Percentiles rank a stretch among this genome's conserved stretches.
These are phyloP conservation scores for Speoplatyrhinus poulsoni DNA, from an alignment of 2,113 vertebrate species.

Conservation along the genomic window DNA sequence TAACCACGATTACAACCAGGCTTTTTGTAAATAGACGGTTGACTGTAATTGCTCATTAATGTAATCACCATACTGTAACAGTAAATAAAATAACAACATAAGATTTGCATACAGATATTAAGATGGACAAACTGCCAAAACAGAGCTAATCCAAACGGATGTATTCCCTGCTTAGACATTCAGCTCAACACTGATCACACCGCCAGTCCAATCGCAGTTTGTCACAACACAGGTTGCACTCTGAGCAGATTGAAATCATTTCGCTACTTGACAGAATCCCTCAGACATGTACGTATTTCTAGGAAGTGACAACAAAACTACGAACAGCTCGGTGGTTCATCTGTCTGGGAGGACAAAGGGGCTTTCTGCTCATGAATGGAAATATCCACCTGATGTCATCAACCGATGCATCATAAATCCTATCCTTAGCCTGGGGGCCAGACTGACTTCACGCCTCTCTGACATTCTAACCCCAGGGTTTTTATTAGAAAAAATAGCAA, in stretches of 20 bases:
- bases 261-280: constrained; percentile 27
- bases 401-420: constrained; percentile 62
- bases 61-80: not conserved
- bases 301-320: constrained; percentile 46
- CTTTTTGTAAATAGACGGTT: too few relatives aligned
- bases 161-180: constrained; percentile 36
- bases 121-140: constrained; percentile 37
- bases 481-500: constrained; percentile 63
- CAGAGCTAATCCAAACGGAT: constrained; percentile 40
- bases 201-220: constrained; percentile 42
- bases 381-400: constrained; percentile 68
- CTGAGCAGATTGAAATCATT: constrained; percentile 57
- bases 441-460: constrained; percentile 67
- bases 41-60: too few relatives aligned
- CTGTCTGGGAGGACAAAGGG: constrained; percentile 51
- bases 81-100: not conserved
- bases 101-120: not conserved
- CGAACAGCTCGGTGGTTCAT: constrained; percentile 48
- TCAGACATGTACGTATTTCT: constrained; percentile 39
- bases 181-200: constrained; percentile 43
- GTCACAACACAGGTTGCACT: constrained; percentile 55
- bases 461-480: constrained; percentile 73
- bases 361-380: constrained; percentile 38
- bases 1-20: too few relatives aligned
- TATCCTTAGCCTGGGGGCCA: constrained; percentile 52